Evolutionary conservation across 1,140 invertebrate species (phyloP), one percentile per base, ranked within the genome.

Genomic region (Drosophila leontia): DNA sequence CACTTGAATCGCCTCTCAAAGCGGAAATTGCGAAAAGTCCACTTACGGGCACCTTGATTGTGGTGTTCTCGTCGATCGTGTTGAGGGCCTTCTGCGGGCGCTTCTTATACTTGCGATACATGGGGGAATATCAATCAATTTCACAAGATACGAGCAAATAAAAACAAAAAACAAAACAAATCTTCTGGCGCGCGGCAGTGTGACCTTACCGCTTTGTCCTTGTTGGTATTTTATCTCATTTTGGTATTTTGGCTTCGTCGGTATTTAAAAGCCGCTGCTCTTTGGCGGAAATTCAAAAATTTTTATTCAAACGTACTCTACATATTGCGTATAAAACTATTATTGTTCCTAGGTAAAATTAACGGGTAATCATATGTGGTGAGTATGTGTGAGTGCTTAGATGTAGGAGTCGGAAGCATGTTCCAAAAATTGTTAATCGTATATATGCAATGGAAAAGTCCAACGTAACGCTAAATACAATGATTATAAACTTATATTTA

Each of bases 61-160:
- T 82, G 26, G 80, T 50, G 62, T 92, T 81, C 17, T 92, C 91
- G 39, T 92, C 91, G 64, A 92, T 92, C 1, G 78, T 53, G 50
- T 85, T 87, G 0, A 92, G 68, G 5, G 42, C 19, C 53, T 76
- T 70, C 17, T 71, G 59, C 1, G 41, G 15, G 1, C 80, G 76
- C 45, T 84, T 87, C 19, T 71, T 83, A 9, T 64, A 64, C 8
- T 77, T 87, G 0, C 58, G 61, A 67, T 78, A 88, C 83, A 87
- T 86, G n/a, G 15, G 53, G 7, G n/a, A 67, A 12, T 41, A 29
- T 23, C 13, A n/a, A 34, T 19, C 29, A 29, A 47, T 41, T 37
- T 19, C 42, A 51, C 12, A 41, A 26, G 19, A 15, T 2, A 17
- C n/a, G 12, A 39, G 42, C 12, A 42, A 47, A 12, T 29, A 41